These are phyloP conservation scores for Microchrysa polita DNA, from an alignment of 2,888 invertebrate species.

Conservation along the genomic window DNA sequence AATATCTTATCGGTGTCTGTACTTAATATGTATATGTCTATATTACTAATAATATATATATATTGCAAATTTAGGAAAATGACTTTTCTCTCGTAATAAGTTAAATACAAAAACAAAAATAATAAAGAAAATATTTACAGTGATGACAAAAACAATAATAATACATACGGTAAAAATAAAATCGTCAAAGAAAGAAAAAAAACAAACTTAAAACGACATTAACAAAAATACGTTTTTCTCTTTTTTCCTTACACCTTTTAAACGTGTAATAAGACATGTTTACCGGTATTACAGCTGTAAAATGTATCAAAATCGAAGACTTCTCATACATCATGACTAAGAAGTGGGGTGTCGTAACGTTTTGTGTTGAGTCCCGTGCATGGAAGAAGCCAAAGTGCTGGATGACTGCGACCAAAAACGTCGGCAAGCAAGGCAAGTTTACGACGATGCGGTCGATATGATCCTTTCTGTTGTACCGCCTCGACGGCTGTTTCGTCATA, in stretches of 20 bases:
- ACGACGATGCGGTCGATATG: slow-evolving; percentile 71
- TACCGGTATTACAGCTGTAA: neutral
- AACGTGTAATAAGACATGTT: slow-evolving; percentile 18
- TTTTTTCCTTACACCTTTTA: neutral
- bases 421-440: slow-evolving; percentile 75
- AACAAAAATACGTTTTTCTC: neutral
- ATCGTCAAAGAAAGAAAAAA: neutral
- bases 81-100: too few relatives aligned
- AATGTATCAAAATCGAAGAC: neutral
- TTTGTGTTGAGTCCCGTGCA: slow-evolving; percentile 67
- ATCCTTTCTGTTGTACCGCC: slow-evolving; percentile 75
- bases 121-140: neutral
- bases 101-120: slow-evolving; percentile 15
- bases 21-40: neutral
- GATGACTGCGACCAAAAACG: slow-evolving; percentile 81
- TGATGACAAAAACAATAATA: neutral
- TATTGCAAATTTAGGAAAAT: neutral
- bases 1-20: slow-evolving; percentile 20
- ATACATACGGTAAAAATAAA: neutral
- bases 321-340: slow-evolving; percentile 62
- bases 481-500: slow-evolving; percentile 87
- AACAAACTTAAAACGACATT: neutral
- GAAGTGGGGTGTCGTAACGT: slow-evolving; percentile 62
- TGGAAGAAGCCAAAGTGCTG: slow-evolving; percentile 77
- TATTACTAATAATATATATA: slow-evolving; percentile 5